Percentiles rank a stretch among this genome's conserved stretches.
Evolutionary conservation across 1,140 invertebrate genomes (phyloP).

Genomic region (Drosophila melanica): DNA sequence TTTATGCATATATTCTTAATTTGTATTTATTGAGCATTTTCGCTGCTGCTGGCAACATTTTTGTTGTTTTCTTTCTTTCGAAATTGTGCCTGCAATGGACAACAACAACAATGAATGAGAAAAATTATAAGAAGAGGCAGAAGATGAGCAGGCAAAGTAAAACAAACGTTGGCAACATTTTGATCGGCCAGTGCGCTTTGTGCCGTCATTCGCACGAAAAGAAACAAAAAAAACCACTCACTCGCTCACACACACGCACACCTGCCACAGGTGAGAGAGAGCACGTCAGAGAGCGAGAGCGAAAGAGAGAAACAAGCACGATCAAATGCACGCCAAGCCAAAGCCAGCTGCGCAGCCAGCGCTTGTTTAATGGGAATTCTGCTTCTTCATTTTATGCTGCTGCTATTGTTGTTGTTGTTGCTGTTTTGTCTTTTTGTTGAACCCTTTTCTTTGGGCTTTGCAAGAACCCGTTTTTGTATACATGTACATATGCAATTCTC

Average conservation of each 20-base stretch:
- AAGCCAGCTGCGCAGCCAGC: constrained; percentile 27
- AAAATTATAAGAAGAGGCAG: constrained; percentile 4
- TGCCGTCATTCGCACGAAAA: constrained; percentile 58
- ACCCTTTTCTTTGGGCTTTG: constrained; percentile 73
- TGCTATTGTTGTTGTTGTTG: constrained; percentile 13
- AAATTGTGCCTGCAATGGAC: constrained; percentile 26
- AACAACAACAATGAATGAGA: constrained; percentile 24
- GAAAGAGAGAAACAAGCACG: constrained; percentile 6
- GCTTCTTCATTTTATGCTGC: constrained; percentile 37
- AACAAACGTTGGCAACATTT: constrained; percentile 54
- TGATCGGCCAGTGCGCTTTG: constrained; percentile 62
- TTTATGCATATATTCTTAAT: constrained; percentile 17
- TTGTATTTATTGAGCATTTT: constrained; percentile 48
- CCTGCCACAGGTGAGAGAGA: constrained; percentile 65
- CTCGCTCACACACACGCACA: constrained; percentile 54
- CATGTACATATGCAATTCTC: constrained; percentile 79
- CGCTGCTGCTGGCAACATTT: constrained; percentile 35
- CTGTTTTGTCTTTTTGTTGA: constrained; percentile 28
- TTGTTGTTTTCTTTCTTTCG: background rate
- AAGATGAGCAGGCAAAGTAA: constrained; percentile 37
- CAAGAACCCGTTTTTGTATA: constrained; percentile 73
- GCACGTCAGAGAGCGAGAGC: constrained; percentile 17
- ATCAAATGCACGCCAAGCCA: constrained; percentile 15
- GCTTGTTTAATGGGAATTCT: constrained; percentile 48
- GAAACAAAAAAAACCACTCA: constrained; percentile 24